These are phyloP conservation scores for Nothoprocta perdicaria DNA, from an alignment of 2,113 vertebrate species.

Conservation along the genomic window DNA sequence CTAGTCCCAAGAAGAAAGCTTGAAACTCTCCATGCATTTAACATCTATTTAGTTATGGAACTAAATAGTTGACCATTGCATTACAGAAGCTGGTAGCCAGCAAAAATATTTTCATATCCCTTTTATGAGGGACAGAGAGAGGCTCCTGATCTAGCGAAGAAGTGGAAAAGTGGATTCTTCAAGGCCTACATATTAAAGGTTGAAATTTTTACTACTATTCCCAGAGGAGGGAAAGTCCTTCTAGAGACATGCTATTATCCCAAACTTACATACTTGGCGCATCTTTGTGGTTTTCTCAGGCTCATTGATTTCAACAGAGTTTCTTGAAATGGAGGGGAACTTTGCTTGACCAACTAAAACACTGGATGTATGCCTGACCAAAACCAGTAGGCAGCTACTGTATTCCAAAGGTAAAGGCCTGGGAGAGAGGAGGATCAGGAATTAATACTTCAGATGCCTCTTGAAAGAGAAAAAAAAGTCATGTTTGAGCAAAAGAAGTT, in stretches of 20 bases:
- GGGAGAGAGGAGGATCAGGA: neutral
- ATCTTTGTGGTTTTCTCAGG: neutral
- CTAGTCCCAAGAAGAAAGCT: neutral
- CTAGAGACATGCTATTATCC: neutral
- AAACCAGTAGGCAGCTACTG: neutral
- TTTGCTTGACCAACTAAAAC: neutral
- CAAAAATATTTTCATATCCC: neutral
- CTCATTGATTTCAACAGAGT: neutral
- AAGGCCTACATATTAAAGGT: neutral
- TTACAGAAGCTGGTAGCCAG: neutral
- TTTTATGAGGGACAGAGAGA: neutral
- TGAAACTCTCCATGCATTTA: slow-evolving; percentile 5
- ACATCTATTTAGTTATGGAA: neutral
- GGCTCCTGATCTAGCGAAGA: neutral
- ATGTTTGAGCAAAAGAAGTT: neutral
- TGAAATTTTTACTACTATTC: neutral
- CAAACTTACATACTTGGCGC: neutral
- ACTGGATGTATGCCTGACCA: neutral
- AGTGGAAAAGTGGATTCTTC: neutral
- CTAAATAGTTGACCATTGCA: neutral
- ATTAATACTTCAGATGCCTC: neutral
- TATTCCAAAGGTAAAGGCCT: neutral
- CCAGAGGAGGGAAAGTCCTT: neutral
- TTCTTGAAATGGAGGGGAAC: neutral
- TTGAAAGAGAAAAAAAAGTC: neutral